Percentiles rank a stretch among this genome's conserved stretches.
Conservation (phyloP, 2,797 vertebrate species). For the Neomorphus geoffroyi region DNA sequence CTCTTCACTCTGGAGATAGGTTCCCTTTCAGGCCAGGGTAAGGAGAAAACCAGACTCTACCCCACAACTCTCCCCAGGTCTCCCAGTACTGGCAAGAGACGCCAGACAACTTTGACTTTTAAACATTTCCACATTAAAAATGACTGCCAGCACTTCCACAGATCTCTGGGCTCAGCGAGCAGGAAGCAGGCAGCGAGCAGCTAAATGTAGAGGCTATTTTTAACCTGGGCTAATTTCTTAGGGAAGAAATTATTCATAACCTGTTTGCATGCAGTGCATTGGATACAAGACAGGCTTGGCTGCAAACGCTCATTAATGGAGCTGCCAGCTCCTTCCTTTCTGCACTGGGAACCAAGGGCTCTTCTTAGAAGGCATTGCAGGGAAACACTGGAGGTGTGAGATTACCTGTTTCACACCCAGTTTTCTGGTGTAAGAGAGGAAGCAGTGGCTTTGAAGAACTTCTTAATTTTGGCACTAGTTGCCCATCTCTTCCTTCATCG, state of each 20-base stretch:
- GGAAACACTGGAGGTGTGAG: not conserved
- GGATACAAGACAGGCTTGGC: not conserved
- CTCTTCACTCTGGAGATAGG: not conserved
- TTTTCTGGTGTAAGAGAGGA: not conserved
- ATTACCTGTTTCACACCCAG: not conserved
- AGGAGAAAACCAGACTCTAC: not conserved
- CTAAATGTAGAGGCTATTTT: constrained; percentile 41
- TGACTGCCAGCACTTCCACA: not conserved
- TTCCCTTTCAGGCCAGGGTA: not conserved
- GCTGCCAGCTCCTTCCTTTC: not conserved
- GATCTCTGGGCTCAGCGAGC: not conserved
- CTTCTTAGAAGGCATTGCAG: not conserved
- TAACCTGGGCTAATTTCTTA: constrained; percentile 33
- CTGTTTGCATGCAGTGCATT: not conserved
- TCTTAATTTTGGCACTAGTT: not conserved
- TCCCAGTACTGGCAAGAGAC: not conserved
- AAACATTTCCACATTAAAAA: not conserved
- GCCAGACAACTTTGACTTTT: constrained; percentile 1
- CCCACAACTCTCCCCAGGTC: not conserved
- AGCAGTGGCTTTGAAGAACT: not conserved
- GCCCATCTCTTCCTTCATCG: not conserved
- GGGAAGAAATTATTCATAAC: constrained; percentile 38
- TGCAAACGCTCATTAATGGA: not conserved
- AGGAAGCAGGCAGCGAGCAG: constrained; percentile 23
- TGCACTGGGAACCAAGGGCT: not conserved